phyloP scores from a whole-genome alignment of 2,888 invertebrate species.

The Tiliacea aurago region DNA sequence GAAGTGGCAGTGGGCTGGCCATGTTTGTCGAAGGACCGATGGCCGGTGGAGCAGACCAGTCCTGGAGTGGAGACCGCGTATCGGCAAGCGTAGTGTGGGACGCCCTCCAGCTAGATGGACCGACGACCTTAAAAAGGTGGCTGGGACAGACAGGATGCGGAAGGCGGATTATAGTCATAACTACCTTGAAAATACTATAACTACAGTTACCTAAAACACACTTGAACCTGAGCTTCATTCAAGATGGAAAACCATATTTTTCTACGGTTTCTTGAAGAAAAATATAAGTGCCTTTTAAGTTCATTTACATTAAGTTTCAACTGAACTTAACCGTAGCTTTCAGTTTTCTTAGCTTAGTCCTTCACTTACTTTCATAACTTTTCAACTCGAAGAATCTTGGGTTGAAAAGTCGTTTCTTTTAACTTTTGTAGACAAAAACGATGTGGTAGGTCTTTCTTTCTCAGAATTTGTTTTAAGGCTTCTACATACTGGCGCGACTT shows the following conservation, averaged over 20 bases:
- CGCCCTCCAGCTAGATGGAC: no score
- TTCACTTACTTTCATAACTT: constrained; percentile 34
- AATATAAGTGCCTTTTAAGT: constrained; percentile 28
- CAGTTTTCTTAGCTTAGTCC: constrained; percentile 29
- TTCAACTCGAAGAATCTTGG: constrained; percentile 13
- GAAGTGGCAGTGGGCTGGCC: no score
- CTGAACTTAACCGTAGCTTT: constrained; percentile 35
- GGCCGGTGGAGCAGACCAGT: no score
- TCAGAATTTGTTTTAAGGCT: neutral
- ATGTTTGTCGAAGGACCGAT: no score
- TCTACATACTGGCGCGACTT: no score
- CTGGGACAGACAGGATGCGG: no score
- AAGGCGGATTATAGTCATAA: constrained; percentile 14
- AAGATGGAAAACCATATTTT: neutral
- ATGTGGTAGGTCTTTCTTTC: neutral
- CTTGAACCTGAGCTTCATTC: neutral
- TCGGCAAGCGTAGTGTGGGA: no score
- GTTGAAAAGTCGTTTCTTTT: constrained; percentile 23
- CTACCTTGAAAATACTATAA: constrained; percentile 9
- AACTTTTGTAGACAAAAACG: constrained; percentile 25
- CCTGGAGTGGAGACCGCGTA: no score
- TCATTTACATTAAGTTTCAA: constrained; percentile 14
- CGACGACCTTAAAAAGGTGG: no score
- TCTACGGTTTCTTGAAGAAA: constrained; percentile 7
- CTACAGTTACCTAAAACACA: neutral